phyloP scores from a whole-genome alignment of 1,140 invertebrate genomes.

The Drosophila orena region DNA sequence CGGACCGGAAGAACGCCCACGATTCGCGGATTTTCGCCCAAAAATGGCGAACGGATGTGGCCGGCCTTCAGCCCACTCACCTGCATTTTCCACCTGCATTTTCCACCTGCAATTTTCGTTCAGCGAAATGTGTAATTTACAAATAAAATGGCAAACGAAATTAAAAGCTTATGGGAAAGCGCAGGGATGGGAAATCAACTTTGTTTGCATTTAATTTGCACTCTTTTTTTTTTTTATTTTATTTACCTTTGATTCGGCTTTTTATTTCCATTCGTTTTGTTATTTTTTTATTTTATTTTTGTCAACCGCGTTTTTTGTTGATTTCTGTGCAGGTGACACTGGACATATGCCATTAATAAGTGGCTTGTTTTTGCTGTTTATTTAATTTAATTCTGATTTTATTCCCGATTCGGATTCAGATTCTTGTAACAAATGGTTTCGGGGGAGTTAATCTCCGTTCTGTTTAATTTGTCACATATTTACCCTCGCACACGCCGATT shows the following conservation, averaged over 20 bases:
- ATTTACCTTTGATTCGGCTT: constrained; percentile 11
- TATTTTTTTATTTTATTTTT: constrained; percentile 4
- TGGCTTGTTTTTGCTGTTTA: constrained; percentile 30
- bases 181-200: constrained; percentile 24
- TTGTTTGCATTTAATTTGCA: constrained; percentile 54
- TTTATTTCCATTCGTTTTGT: constrained; percentile 18
- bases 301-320: constrained; percentile 27
- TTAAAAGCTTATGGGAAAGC: constrained; percentile 19
- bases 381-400: constrained; percentile 36
- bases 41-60: constrained; percentile 51
- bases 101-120: constrained; percentile 20
- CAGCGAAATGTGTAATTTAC: constrained; percentile 44
- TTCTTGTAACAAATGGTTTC: constrained; percentile 39
- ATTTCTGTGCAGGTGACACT: constrained; percentile 30
- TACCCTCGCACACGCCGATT: constrained; percentile 2
- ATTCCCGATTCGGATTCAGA: constrained; percentile 6
- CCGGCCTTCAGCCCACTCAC: background rate
- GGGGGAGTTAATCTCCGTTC: constrained; percentile 1
- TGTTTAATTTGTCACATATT: constrained; percentile 46
- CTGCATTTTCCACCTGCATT: background rate
- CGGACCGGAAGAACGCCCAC: constrained; percentile 73
- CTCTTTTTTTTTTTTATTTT: too few species aligned
- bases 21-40: constrained; percentile 43
- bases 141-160: constrained; percentile 16
- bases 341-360: constrained; percentile 64